Evolutionary conservation across 2,888 invertebrate species (phyloP).

Genomic region (Diaphora mendica): DNA sequence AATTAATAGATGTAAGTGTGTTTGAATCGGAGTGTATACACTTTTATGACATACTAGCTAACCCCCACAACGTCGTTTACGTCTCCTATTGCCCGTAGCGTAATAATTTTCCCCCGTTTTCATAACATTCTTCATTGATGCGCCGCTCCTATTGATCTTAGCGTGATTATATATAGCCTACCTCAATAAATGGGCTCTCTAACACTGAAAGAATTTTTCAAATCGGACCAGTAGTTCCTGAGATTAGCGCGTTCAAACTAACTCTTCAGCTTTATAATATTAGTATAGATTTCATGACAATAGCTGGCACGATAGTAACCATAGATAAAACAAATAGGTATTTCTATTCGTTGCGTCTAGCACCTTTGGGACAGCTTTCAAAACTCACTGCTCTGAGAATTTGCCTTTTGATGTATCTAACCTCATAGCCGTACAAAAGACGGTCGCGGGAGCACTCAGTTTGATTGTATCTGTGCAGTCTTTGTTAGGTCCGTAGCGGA

Average conservation of each 20-base stretch:
- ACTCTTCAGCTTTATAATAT: too few relatives aligned
- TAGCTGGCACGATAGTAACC: not conserved
- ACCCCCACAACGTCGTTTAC: too few relatives aligned
- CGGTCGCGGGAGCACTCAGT: constrained; percentile 45
- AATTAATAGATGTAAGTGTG: not conserved
- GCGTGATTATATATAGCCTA: too few relatives aligned
- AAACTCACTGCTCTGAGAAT: constrained; percentile 17
- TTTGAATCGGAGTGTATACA: not conserved
- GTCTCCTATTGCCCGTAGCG: too few relatives aligned
- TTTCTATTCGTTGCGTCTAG: constrained; percentile 2
- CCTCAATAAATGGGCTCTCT: too few relatives aligned
- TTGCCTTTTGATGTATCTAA: constrained; percentile 39
- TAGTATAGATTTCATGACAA: not conserved
- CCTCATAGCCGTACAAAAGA: constrained; percentile 37
- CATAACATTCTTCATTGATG: too few relatives aligned
- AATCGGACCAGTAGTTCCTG: too few relatives aligned
- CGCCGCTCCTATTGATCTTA: too few relatives aligned
- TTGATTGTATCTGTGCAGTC: constrained; percentile 45
- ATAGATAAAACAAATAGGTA: not conserved
- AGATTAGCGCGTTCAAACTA: too few relatives aligned
- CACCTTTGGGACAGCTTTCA: constrained; percentile 6
- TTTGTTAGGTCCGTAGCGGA: constrained; percentile 17
- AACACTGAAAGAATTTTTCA: too few relatives aligned
- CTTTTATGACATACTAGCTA: not conserved
- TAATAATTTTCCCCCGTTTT: too few relatives aligned